A percentile compares a stretch with the other conserved stretches of the same genome.
Conservation (phyloP, 92 coral and sea anemone genomes). For the Isaurus tuberculatus region DNA sequence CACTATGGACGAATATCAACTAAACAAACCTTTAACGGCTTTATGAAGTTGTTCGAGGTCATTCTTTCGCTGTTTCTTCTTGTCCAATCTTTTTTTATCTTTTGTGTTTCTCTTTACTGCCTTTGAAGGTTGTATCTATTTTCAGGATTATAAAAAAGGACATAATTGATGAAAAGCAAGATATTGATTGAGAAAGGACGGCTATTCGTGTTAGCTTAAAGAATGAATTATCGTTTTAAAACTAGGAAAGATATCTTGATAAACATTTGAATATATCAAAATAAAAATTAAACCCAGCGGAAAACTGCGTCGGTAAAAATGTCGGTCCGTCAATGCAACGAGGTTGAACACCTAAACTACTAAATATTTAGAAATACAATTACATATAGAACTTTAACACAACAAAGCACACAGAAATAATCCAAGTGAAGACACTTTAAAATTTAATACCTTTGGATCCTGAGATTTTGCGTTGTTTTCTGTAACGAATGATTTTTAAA, state of each 20-base stretch:
- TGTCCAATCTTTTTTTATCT: neutral
- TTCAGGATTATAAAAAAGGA: neutral
- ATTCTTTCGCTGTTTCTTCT: neutral
- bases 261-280: too few species aligned
- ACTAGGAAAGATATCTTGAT: too few species aligned
- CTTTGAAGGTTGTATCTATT: neutral
- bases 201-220: too few species aligned
- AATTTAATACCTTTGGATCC: neutral
- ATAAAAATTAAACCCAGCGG: too few species aligned
- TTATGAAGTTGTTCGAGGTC: constrained; percentile 4
- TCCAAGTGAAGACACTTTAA: neutral
- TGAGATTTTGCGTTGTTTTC: neutral
- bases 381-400: neutral
- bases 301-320: too few species aligned
- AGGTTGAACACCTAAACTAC: too few species aligned
- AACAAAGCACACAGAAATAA: neutral
- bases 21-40: constrained; percentile 1
- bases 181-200: neutral
- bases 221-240: too few species aligned
- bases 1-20: neutral
- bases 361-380: too few species aligned
- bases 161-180: neutral
- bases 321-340: too few species aligned
- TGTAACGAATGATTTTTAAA: neutral
- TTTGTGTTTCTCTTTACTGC: neutral